These are phyloP conservation scores for Ericerus pela DNA, from an alignment of 1,140 invertebrate species.

Conservation along the genomic window DNA sequence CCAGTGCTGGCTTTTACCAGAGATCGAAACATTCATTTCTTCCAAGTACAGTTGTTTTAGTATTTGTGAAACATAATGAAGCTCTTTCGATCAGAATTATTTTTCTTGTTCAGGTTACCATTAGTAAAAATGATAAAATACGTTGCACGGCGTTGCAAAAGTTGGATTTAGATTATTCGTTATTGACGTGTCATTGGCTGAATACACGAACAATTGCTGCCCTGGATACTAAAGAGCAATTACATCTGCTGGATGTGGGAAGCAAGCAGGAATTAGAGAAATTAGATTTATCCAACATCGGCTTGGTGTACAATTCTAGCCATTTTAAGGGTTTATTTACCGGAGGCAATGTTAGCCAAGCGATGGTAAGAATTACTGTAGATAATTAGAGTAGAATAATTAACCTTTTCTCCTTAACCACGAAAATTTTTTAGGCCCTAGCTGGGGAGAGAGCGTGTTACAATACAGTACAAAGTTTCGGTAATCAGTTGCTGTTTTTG, in stretches of 20 bases:
- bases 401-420: neutral
- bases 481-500: slow-evolving; percentile 66
- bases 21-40: slow-evolving; percentile 64
- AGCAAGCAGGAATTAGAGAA: slow-evolving; percentile 70
- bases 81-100: neutral
- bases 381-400: too few species aligned
- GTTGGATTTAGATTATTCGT: slow-evolving; percentile 25
- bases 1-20: slow-evolving; percentile 75
- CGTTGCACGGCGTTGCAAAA: slow-evolving; percentile 23
- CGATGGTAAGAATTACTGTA: too few species aligned
- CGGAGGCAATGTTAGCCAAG: slow-evolving; percentile 60
- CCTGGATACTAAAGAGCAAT: slow-evolving; percentile 67
- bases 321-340: slow-evolving; percentile 76
- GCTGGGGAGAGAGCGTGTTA: slow-evolving; percentile 78
- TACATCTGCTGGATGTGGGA: slow-evolving; percentile 78
- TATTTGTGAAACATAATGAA: neutral
- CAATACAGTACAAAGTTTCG: slow-evolving; percentile 69
- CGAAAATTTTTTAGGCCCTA: slow-evolving; percentile 43
- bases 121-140: slow-evolving; percentile 7
- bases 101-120: slow-evolving; percentile 13
- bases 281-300: slow-evolving; percentile 64
- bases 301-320: slow-evolving; percentile 78
- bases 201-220: slow-evolving; percentile 71
- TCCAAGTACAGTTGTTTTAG: slow-evolving; percentile 41
- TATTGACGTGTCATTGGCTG: slow-evolving; percentile 60